Percentiles rank a stretch among this genome's conserved stretches.
phyloP scores from a whole-genome alignment of 2,113 vertebrate species.

The Formicarius rufipectus region DNA sequence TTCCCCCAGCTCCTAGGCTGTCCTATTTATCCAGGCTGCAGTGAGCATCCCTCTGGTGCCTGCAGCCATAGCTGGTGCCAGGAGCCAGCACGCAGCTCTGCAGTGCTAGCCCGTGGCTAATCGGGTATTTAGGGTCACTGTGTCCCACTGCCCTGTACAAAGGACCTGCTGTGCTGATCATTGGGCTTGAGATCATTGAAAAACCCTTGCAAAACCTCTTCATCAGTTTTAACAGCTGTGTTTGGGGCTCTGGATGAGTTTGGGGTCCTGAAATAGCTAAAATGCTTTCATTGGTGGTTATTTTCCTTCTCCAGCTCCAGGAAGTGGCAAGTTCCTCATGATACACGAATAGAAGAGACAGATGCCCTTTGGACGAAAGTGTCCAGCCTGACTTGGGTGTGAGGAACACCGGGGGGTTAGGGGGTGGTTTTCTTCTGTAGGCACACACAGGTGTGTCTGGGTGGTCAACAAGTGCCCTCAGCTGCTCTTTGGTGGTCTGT shows the following conservation, averaged over 20 bases:
- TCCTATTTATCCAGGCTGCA: slow-evolving; percentile 36
- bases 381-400: background rate
- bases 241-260: background rate
- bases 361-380: background rate
- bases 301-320: background rate
- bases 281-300: background rate
- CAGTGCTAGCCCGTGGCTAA: background rate
- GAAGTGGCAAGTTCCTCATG: background rate
- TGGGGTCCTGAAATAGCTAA: background rate
- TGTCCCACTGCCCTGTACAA: accelerated
- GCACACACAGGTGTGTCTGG: background rate
- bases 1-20: background rate
- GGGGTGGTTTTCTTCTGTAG: background rate
- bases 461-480: background rate
- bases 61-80: background rate
- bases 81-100: background rate
- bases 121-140: background rate
- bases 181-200: background rate
- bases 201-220: background rate
- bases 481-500: background rate
- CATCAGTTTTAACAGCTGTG: background rate
- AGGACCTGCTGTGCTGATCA: background rate
- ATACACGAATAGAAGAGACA: background rate
- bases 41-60: background rate
- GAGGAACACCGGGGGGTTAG: background rate